These are phyloP conservation scores for Leuciscus waleckii DNA, from an alignment of 2,797 vertebrate genomes.

Conservation along the genomic window DNA sequence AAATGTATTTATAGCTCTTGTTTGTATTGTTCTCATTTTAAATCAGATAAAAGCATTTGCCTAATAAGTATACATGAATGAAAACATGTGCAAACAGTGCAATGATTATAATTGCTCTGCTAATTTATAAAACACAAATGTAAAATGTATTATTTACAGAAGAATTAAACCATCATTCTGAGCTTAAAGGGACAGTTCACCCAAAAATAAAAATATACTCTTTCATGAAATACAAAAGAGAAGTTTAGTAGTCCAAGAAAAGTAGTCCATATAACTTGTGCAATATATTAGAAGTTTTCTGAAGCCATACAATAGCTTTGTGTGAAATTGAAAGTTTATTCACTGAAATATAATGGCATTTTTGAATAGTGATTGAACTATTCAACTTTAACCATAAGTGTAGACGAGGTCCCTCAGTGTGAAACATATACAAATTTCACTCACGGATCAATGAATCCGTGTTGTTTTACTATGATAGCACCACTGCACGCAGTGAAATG, in stretches of 20 bases:
- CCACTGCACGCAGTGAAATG: not conserved
- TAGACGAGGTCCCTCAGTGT: not conserved
- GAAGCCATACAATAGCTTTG: not conserved
- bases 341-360: not conserved
- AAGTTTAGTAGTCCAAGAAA: no score
- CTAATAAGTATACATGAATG: not conserved
- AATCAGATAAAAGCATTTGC: not conserved
- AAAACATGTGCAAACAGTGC: not conserved
- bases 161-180: not conserved
- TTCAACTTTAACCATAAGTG: not conserved
- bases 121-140: not conserved
- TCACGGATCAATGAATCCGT: not conserved
- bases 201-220: no score
- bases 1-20: no score
- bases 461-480: not conserved
- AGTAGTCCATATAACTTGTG: no score
- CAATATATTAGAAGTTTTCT: not conserved
- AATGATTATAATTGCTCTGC: not conserved
- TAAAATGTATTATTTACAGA: not conserved
- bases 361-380: not conserved
- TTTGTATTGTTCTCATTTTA: not conserved
- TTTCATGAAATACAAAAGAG: no score
- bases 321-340: not conserved
- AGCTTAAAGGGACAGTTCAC: not conserved
- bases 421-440: not conserved